Percentiles rank a stretch among this genome's conserved stretches.
Evolutionary conservation across 2,797 vertebrate genomes (phyloP).

Genomic region (Enteromius mattozi): DNA sequence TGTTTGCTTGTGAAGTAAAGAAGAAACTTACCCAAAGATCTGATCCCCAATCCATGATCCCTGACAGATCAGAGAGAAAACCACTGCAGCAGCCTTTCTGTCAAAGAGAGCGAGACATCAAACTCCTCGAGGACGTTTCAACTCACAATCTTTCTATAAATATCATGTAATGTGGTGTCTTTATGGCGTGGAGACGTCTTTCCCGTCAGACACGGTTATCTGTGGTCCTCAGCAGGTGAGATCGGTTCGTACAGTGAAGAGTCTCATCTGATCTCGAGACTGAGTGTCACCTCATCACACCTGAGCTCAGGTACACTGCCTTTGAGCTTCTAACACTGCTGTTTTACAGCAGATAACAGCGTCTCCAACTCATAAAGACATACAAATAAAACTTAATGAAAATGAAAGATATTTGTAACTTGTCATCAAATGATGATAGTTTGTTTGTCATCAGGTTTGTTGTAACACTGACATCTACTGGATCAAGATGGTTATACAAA

Average conservation of each 20-base stretch:
- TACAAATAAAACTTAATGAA: background rate
- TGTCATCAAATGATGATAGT: no score
- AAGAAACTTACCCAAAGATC: slow-evolving; percentile 33
- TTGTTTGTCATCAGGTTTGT: background rate
- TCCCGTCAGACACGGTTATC: background rate
- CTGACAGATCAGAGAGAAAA: background rate
- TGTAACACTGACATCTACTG: background rate
- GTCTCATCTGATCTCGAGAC: background rate
- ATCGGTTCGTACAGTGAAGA: background rate
- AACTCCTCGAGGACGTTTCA: background rate
- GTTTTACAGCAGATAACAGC: no score
- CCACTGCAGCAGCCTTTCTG: background rate
- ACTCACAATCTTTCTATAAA: background rate
- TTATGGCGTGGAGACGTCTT: background rate
- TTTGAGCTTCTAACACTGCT: background rate
- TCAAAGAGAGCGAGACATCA: background rate
- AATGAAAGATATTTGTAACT: background rate
- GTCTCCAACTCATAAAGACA: background rate
- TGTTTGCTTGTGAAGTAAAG: background rate
- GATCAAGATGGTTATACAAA: no score
- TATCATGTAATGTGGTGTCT: background rate
- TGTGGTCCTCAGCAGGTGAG: background rate
- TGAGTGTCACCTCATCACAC: background rate
- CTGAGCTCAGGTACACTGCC: background rate
- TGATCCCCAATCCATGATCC: slow-evolving; percentile 39